These are phyloP conservation scores for Drosophila villosipedis DNA, from an alignment of 2,888 invertebrate species.

Conservation along the genomic window DNA sequence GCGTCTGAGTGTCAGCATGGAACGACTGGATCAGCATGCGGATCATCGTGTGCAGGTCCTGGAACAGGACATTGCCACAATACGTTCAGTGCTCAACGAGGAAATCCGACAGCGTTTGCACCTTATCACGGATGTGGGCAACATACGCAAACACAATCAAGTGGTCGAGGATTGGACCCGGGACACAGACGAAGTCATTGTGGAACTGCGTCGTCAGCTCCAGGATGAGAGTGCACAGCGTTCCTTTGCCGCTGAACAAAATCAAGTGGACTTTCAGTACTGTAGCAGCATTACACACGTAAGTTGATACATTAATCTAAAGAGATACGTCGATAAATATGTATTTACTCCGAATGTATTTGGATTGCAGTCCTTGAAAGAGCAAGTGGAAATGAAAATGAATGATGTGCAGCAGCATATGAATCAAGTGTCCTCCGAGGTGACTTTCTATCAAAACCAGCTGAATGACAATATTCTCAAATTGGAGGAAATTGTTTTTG, in stretches of 20 bases:
- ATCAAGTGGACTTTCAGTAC: conserved; percentile 87
- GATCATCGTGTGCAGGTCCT: conserved; percentile 76
- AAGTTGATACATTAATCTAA: not conserved
- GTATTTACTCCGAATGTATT: no score
- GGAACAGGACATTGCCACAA: conserved; percentile 80
- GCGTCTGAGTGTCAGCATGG: conserved; percentile 58
- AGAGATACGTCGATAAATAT: not conserved
- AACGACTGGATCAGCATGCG: conserved; percentile 68
- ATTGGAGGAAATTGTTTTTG: conserved; percentile 80
- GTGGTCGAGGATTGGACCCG: conserved; percentile 84
- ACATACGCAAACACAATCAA: conserved; percentile 84
- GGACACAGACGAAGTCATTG: conserved; percentile 82
- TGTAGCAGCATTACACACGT: conserved; percentile 86
- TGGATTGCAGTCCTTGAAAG: conserved; percentile 71
- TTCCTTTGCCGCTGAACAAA: conserved; percentile 86
- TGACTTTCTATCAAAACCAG: conserved; percentile 79
- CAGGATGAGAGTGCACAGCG: conserved; percentile 86
- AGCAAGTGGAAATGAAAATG: conserved; percentile 75
- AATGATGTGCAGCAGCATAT: conserved; percentile 78
- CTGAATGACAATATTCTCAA: conserved; percentile 83
- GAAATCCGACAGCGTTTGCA: conserved; percentile 85
- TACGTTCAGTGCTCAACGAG: conserved; percentile 84
- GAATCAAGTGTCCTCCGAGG: conserved; percentile 76
- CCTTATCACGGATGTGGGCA: conserved; percentile 84
- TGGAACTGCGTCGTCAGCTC: conserved; percentile 86